phyloP scores from a whole-genome alignment of 2,113 vertebrate genomes.

The Aegithalos caudatus region DNA sequence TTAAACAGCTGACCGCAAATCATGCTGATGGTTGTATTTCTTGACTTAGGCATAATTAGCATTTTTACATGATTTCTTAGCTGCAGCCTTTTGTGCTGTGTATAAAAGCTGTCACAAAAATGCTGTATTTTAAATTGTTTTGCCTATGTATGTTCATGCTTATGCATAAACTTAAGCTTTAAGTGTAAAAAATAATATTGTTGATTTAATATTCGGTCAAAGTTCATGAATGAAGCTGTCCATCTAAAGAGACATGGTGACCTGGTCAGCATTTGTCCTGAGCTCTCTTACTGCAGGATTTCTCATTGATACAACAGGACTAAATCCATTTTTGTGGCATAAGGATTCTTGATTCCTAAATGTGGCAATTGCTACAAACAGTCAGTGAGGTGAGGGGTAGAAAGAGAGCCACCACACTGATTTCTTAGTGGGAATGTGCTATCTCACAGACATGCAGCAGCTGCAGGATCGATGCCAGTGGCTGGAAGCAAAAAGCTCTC shows the following conservation, averaged over 20 bases:
- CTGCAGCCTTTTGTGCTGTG: background rate
- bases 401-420: background rate
- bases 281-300: background rate
- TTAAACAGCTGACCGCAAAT: slow-evolving; percentile 32
- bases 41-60: slow-evolving; percentile 18
- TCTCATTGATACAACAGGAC: background rate
- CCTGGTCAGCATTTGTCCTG: background rate
- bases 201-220: background rate
- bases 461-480: background rate
- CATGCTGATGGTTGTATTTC: slow-evolving; percentile 17
- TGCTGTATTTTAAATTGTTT: background rate
- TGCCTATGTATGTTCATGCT: background rate
- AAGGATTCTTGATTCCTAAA: background rate
- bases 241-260: background rate
- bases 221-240: background rate
- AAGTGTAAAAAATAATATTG: background rate
- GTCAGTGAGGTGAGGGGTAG: background rate
- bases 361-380: background rate
- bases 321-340: background rate
- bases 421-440: background rate
- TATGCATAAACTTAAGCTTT: background rate
- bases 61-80: slow-evolving; percentile 19
- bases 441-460: background rate
- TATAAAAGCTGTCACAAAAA: background rate
- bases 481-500: background rate